Conservation (phyloP, 2,888 invertebrate species). For the Amblyteles armatorius region DNA sequence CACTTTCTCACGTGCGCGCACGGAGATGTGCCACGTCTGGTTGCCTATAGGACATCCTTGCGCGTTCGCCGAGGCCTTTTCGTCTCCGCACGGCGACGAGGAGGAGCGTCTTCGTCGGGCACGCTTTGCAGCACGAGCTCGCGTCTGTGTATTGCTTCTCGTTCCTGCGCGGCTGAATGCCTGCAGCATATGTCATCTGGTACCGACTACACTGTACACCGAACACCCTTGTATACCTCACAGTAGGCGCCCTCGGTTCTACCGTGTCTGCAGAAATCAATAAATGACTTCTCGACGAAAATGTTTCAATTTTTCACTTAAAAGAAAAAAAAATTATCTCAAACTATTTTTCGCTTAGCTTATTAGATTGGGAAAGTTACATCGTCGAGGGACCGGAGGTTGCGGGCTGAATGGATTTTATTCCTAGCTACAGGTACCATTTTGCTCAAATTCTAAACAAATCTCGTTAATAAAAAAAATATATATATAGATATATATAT, state of each 20-base stretch:
- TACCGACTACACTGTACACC: background rate
- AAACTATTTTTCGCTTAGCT: background rate
- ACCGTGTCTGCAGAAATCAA: background rate
- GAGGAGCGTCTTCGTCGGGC: constrained; percentile 45
- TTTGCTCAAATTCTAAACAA: no score
- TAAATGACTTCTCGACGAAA: background rate
- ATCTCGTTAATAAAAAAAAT: no score
- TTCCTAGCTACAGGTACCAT: no score
- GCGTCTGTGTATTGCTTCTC: background rate
- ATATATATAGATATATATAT: no score
- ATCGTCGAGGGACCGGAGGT: no score
- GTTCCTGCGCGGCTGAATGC: background rate
- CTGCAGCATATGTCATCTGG: constrained; percentile 3
- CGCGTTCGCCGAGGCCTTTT: constrained; percentile 71
- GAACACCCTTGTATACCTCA: constrained; percentile 1
- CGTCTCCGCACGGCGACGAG: constrained; percentile 47
- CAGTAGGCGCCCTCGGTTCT: background rate
- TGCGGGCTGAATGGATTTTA: no score
- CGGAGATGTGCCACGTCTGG: constrained; percentile 59
- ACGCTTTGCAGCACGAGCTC: constrained; percentile 46
- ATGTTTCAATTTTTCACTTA: background rate
- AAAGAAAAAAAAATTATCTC: background rate
- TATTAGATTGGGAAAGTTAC: no score
- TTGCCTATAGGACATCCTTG: constrained; percentile 46
- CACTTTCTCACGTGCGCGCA: constrained; percentile 80